A percentile compares a stretch with the other conserved stretches of the same genome.
These are phyloP conservation scores for Heterodera carotae DNA, from an alignment of 1,140 invertebrate species.

Conservation along the genomic window DNA sequence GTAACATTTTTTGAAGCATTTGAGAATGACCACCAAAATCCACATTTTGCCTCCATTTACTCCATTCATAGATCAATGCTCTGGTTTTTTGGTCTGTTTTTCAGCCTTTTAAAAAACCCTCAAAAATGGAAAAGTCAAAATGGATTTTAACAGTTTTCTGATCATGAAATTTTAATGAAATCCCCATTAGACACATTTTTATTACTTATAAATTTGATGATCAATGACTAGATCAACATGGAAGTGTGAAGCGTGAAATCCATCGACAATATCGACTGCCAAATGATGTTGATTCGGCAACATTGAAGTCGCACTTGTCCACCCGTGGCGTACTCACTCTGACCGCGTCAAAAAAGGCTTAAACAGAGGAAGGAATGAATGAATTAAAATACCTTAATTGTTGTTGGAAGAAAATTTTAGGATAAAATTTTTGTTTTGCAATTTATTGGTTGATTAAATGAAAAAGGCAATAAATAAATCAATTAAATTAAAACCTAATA, in stretches of 20 bases:
- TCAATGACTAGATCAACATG: slow-evolving; percentile 62
- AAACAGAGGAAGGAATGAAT: slow-evolving; percentile 15
- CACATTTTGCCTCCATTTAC: slow-evolving; percentile 5
- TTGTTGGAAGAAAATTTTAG: too few species aligned
- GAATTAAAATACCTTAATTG: too few species aligned
- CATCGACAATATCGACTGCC: slow-evolving; percentile 59
- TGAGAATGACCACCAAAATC: slow-evolving; percentile 5
- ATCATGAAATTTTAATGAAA: not conserved
- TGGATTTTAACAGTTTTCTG: not conserved
- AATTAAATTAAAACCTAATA: too few species aligned
- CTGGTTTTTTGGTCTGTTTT: slow-evolving; percentile 17
- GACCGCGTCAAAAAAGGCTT: slow-evolving; percentile 57
- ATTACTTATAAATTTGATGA: not conserved
- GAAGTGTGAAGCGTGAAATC: slow-evolving; percentile 60
- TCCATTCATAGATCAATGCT: slow-evolving; percentile 5
- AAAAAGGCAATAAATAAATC: too few species aligned
- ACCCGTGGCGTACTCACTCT: slow-evolving; percentile 56
- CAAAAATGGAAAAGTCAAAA: too few species aligned
- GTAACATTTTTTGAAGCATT: not conserved
- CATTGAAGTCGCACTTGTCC: slow-evolving; percentile 58
- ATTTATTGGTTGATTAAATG: too few species aligned
- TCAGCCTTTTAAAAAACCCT: too few species aligned
- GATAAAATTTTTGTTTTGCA: too few species aligned
- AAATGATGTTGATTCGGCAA: slow-evolving; percentile 55
- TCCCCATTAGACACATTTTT: not conserved